Evolutionary conservation across 2,113 vertebrate species (phyloP).

Genomic region (Ciconia stormi): DNA sequence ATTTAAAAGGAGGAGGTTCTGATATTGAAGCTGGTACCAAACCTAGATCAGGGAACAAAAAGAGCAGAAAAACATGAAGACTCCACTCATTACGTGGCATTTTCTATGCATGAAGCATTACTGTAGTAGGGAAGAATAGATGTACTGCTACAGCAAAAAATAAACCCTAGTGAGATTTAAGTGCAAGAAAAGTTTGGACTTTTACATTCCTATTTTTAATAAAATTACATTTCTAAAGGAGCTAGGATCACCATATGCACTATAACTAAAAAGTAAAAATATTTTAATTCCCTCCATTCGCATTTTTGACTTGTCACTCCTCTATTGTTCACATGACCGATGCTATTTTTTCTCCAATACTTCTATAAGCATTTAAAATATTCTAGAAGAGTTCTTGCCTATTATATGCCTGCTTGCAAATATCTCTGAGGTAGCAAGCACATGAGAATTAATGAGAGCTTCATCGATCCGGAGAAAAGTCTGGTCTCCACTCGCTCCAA

Average conservation of each 20-base stretch:
- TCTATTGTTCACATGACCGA: not conserved
- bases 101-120: not conserved
- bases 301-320: not conserved
- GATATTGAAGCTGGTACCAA: slow-evolving; percentile 92
- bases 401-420: slow-evolving; percentile 99
- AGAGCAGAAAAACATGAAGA: not conserved
- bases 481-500: slow-evolving; percentile 97
- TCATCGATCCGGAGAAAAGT: slow-evolving; percentile 97
- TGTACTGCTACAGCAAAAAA: not conserved
- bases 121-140: not conserved
- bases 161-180: not conserved
- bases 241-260: not conserved
- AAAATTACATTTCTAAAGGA: not conserved
- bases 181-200: not conserved
- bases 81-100: not conserved
- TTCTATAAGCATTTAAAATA: not conserved
- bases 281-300: not conserved
- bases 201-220: not conserved
- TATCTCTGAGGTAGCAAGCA: slow-evolving; percentile 96
- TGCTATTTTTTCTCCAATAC: not conserved
- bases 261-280: not conserved
- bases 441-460: slow-evolving; percentile 98
- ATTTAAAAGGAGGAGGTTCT: slow-evolving; percentile 97
- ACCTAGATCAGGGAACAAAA: slow-evolving; percentile 69
- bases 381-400: slow-evolving; percentile 70